Conservation (phyloP, 1,140 invertebrate species). For the Nasonia vitripennis region DNA sequence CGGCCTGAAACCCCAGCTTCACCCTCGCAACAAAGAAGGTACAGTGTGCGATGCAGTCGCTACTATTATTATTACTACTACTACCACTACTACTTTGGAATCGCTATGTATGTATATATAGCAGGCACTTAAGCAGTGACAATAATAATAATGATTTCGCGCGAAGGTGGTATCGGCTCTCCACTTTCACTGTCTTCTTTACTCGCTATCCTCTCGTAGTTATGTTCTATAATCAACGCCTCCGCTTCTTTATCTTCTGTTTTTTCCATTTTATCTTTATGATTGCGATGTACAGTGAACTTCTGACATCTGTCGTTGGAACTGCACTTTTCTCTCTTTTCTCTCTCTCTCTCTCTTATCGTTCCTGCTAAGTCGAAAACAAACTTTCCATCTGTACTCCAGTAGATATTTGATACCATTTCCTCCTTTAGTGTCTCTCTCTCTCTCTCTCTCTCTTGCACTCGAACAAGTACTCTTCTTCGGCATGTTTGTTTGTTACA, state of each 20-base stretch:
- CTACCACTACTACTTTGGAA: background rate
- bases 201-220: constrained; percentile 1
- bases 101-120: background rate
- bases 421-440: background rate
- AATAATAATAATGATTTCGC: constrained; percentile 26
- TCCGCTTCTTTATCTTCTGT: background rate
- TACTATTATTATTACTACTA: constrained; percentile 7
- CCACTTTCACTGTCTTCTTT: constrained; percentile 4
- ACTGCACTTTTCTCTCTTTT: background rate
- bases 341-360: background rate
- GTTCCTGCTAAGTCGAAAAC: background rate
- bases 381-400: background rate
- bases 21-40: constrained; percentile 73
- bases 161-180: constrained; percentile 14
- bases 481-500: background rate
- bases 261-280: constrained; percentile 24
- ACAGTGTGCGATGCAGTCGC: constrained; percentile 58
- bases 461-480: background rate
- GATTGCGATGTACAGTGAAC: constrained; percentile 1
- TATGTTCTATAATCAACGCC: background rate
- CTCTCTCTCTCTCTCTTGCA: background rate
- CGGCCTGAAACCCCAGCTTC: constrained; percentile 75
- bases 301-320: background rate
- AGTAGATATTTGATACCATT: constrained; percentile 26
- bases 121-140: constrained; percentile 20